Conservation (phyloP, 2,888 invertebrate genomes). For the Meteorus colon region DNA sequence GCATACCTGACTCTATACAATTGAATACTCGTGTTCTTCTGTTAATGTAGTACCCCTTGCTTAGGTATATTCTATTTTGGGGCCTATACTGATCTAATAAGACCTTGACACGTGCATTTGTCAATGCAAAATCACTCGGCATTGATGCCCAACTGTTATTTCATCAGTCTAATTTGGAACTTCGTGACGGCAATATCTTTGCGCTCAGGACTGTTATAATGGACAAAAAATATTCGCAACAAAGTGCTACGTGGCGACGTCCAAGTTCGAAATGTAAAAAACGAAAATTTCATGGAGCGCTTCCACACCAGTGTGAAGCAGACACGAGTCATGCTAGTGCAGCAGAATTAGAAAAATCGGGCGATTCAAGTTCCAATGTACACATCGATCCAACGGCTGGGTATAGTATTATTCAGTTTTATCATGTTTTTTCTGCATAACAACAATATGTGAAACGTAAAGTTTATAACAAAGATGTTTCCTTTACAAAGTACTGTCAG, state of each 20-base stretch:
- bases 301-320: constrained; percentile 40
- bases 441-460: constrained; percentile 47
- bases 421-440: constrained; percentile 41
- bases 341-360: constrained; percentile 36
- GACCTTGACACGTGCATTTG: too few species aligned
- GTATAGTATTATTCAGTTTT: constrained; percentile 46
- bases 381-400: constrained; percentile 30
- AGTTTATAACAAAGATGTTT: constrained; percentile 47
- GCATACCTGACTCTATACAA: too few species aligned
- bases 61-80: too few species aligned
- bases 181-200: too few species aligned
- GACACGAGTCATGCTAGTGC: constrained; percentile 44
- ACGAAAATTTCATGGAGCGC: constrained; percentile 41
- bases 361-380: constrained; percentile 43
- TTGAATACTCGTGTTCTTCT: too few species aligned
- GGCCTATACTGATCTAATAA: too few species aligned
- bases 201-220: too few species aligned
- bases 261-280: constrained; percentile 44
- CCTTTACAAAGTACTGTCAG: constrained; percentile 44
- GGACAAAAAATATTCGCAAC: too few species aligned
- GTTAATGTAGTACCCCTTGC: too few species aligned
- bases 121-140: too few species aligned
- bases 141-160: too few species aligned
- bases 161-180: too few species aligned
- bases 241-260: constrained; percentile 40